Conservation (phyloP, 2,797 vertebrate species). For the Leontocebus nigricollis region DNA sequence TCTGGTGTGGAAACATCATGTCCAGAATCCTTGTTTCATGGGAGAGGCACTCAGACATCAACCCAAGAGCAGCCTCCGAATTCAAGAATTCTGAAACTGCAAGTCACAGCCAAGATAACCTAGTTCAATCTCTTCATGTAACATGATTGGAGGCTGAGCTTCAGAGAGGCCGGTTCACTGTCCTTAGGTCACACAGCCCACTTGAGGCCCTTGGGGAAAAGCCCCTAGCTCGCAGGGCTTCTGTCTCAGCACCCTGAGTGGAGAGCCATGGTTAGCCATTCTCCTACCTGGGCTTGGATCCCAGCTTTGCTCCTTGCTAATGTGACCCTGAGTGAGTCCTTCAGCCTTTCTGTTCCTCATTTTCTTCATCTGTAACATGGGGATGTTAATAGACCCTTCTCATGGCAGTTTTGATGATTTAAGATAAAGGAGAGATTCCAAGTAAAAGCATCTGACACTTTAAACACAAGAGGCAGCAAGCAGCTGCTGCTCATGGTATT, state of each 20-base stretch:
- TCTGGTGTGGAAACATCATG: neutral
- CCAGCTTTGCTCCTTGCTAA: neutral
- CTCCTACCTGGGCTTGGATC: too few relatives aligned
- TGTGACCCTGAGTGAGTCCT: neutral
- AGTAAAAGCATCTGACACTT: too few relatives aligned
- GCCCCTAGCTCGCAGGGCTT: neutral
- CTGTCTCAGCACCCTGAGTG: neutral
- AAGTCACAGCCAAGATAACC: neutral
- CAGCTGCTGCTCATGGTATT: neutral
- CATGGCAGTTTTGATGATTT: neutral
- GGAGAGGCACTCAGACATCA: neutral
- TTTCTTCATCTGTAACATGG: neutral
- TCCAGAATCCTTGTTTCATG: neutral
- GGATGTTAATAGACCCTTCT: neutral
- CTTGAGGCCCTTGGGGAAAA: neutral
- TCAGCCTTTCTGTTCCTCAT: neutral
- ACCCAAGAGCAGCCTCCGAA: neutral
- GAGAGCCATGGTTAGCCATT: accelerated
- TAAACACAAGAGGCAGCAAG: too few relatives aligned
- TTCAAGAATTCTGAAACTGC: neutral
- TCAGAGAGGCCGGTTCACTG: accelerated
- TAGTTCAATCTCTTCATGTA: neutral
- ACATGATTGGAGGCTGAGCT: neutral
- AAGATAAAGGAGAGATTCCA: neutral
- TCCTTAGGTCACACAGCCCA: neutral